phyloP scores from a whole-genome alignment of 2,888 invertebrate species.

The Eupeodes latifasciatus region DNA sequence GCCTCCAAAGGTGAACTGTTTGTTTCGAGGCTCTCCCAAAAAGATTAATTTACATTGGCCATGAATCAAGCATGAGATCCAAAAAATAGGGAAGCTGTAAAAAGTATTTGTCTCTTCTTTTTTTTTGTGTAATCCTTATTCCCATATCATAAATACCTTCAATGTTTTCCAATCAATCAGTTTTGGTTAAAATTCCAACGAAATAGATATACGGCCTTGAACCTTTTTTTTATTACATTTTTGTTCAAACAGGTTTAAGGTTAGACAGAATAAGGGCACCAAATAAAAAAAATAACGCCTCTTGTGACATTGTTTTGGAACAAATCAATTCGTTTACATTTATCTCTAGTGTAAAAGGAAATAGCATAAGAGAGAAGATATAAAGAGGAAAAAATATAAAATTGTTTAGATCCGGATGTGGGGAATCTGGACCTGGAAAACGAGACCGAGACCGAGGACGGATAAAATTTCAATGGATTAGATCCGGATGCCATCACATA shows the following conservation, averaged over 20 bases:
- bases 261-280: neutral
- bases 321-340: slow-evolving; percentile 61
- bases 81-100: neutral
- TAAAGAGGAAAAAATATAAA: neutral
- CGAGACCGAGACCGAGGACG: neutral
- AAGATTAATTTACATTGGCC: slow-evolving; percentile 51
- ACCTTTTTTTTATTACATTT: slow-evolving; percentile 19
- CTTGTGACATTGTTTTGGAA: slow-evolving; percentile 22
- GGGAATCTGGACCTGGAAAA: neutral
- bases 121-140: slow-evolving; percentile 36
- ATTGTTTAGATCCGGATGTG: neutral
- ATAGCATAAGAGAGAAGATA: slow-evolving; percentile 25
- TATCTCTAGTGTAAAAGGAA: slow-evolving; percentile 62
- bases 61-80: slow-evolving; percentile 6
- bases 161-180: slow-evolving; percentile 67
- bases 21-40: slow-evolving; percentile 6
- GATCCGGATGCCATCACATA: slow-evolving; percentile 53
- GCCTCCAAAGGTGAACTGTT: slow-evolving; percentile 19
- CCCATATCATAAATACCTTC: slow-evolving; percentile 53
- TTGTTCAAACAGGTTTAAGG: slow-evolving; percentile 10
- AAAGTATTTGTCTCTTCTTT: neutral
- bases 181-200: slow-evolving; percentile 36
- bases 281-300: neutral
- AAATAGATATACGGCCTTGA: slow-evolving; percentile 19
- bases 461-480: slow-evolving; percentile 36